Percentiles rank a stretch among this genome's conserved stretches.
These are phyloP conservation scores for Sander lucioperca DNA, from an alignment of 2,113 vertebrate species.

Conservation along the genomic window DNA sequence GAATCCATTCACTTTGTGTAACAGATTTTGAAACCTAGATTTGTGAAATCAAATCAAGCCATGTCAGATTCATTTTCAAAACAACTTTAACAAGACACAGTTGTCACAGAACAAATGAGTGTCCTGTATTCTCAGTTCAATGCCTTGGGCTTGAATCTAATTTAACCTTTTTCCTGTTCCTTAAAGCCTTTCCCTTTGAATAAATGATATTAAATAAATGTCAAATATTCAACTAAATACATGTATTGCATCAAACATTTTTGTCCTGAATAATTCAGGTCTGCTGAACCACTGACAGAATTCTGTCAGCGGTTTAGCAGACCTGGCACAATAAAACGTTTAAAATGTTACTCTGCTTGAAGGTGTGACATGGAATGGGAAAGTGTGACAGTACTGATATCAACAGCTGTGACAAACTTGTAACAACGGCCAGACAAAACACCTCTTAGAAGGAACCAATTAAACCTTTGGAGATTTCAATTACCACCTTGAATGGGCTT, in stretches of 20 bases:
- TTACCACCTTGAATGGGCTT: constrained; percentile 70
- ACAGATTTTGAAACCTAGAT: constrained; percentile 15
- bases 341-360: not conserved
- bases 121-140: not conserved
- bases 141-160: constrained; percentile 7
- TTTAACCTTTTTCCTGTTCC: not conserved
- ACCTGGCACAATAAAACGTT: not conserved
- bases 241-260: not conserved
- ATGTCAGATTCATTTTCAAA: constrained; percentile 48
- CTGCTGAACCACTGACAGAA: too few species aligned
- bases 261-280: not conserved
- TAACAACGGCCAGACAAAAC: constrained; percentile 38
- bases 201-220: not conserved
- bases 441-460: constrained; percentile 68
- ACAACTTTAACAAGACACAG: constrained; percentile 25
- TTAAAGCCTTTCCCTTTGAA: not conserved
- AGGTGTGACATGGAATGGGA: not conserved
- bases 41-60: constrained; percentile 22
- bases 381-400: constrained; percentile 22
- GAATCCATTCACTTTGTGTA: constrained; percentile 20
- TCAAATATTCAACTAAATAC: not conserved
- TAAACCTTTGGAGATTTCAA: constrained; percentile 79
- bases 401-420: constrained; percentile 51
- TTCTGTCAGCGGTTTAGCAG: not conserved
- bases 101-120: not conserved